Conservation (phyloP, 2,888 invertebrate species). For the Meganola albula region DNA sequence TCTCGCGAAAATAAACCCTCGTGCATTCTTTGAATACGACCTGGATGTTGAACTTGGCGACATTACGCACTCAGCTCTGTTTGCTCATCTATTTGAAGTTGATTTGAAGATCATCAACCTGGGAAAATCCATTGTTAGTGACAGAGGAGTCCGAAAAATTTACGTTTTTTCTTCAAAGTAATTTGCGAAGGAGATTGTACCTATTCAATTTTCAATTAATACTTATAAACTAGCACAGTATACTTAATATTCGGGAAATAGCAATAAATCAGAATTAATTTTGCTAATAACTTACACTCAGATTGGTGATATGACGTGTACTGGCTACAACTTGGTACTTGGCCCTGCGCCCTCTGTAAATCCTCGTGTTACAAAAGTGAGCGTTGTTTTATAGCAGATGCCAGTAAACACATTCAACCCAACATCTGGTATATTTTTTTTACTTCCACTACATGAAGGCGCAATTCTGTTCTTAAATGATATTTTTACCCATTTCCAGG, state of each 20-base stretch:
- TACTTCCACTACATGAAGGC: slow-evolving; percentile 48
- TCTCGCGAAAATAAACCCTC: slow-evolving; percentile 55
- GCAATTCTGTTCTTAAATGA: slow-evolving; percentile 32
- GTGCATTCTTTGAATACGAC: slow-evolving; percentile 51
- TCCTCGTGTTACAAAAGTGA: slow-evolving; percentile 48
- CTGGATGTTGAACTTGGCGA: slow-evolving; percentile 48
- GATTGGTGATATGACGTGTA: no score
- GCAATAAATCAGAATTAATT: no score
- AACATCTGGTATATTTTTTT: slow-evolving; percentile 73
- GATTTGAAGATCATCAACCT: no score
- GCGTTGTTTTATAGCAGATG: slow-evolving; percentile 70
- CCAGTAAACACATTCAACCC: slow-evolving; percentile 63
- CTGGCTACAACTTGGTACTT: slow-evolving; percentile 3
- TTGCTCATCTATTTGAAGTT: no score
- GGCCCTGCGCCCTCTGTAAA: slow-evolving; percentile 39
- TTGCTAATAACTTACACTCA: no score
- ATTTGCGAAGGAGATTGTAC: background rate
- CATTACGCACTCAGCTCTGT: no score
- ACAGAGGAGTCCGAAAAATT: no score
- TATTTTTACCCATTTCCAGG: slow-evolving; percentile 5
- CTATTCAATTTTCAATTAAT: background rate
- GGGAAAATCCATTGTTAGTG: no score
- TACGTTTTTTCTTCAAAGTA: no score
- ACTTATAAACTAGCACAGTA: background rate
- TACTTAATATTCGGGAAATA: background rate